A percentile compares a stretch with the other conserved stretches of the same genome.
Conservation (phyloP, 2,113 vertebrate genomes). For the Paracanthobrama guichenoti region DNA sequence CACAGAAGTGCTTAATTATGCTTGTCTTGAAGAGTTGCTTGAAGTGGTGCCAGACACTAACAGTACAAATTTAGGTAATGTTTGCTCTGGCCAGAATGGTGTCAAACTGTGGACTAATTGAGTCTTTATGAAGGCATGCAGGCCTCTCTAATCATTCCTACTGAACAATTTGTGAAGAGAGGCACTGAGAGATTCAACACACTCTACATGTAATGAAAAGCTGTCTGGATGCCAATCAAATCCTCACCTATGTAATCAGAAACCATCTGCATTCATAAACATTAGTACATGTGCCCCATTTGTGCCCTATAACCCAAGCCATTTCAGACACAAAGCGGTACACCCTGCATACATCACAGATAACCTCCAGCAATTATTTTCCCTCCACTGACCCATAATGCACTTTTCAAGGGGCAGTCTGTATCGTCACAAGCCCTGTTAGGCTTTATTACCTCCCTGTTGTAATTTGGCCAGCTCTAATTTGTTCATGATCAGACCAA, state of each 20-base stretch:
- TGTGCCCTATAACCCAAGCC: neutral
- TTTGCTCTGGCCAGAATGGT: slow-evolving; percentile 30
- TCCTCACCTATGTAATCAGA: slow-evolving; percentile 51
- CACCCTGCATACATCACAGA: neutral
- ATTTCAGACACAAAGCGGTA: neutral
- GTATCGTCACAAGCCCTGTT: slow-evolving; percentile 41
- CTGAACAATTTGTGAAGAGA: neutral
- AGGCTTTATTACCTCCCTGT: slow-evolving; percentile 57
- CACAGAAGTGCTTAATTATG: slow-evolving; percentile 42
- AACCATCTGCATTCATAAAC: neutral
- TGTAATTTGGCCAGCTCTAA: slow-evolving; percentile 65
- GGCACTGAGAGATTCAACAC: neutral
- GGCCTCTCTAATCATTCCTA: neutral
- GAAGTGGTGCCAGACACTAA: slow-evolving; percentile 47
- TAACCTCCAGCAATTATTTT: neutral
- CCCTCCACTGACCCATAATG: neutral
- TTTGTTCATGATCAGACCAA: slow-evolving; percentile 62
- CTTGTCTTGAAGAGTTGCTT: slow-evolving; percentile 41
- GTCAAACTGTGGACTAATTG: slow-evolving; percentile 21
- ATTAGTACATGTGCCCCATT: neutral
- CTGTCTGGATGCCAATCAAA: slow-evolving; percentile 49
- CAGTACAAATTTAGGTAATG: slow-evolving; percentile 39
- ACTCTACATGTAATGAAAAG: slow-evolving; percentile 33
- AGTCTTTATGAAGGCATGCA: neutral
- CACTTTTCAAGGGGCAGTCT: neutral